Percentiles rank a stretch among this genome's conserved stretches.
Evolutionary conservation across 2,888 invertebrate genomes (phyloP).

Genomic region (Luperina nickerlii): DNA sequence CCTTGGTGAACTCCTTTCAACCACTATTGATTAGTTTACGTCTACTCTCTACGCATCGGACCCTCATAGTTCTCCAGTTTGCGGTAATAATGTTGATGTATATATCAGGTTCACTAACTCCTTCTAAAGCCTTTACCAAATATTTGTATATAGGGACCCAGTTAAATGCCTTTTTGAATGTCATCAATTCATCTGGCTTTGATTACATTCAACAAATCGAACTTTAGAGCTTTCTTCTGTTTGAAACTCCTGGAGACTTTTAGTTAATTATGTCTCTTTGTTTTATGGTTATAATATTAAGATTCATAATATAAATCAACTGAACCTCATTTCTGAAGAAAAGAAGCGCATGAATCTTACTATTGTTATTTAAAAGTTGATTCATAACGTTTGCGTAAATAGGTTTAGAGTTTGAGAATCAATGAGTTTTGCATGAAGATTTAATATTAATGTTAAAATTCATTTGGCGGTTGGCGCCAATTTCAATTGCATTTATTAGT

Average conservation of each 20-base stretch:
- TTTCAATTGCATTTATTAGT: slow-evolving; percentile 34
- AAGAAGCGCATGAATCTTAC: neutral
- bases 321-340: neutral
- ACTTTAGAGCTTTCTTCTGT: neutral
- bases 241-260: neutral
- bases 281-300: neutral
- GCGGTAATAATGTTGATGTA: neutral
- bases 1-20: slow-evolving; percentile 16
- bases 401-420: neutral
- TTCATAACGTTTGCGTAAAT: slow-evolving; percentile 4
- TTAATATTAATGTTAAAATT: neutral
- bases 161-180: slow-evolving; percentile 22
- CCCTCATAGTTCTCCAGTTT: neutral
- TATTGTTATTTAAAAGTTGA: neutral
- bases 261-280: neutral
- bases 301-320: neutral
- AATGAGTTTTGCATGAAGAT: slow-evolving; percentile 13
- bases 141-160: neutral
- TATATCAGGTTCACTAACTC: neutral
- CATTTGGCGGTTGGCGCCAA: slow-evolving; percentile 13
- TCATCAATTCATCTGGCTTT: neutral
- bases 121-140: slow-evolving; percentile 1
- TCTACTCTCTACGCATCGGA: neutral
- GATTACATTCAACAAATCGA: neutral
- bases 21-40: neutral